Evolutionary conservation across 2,888 invertebrate species (phyloP), one percentile per base, ranked within the genome.

Genomic region (Sinopyrophorus schimmeli): DNA sequence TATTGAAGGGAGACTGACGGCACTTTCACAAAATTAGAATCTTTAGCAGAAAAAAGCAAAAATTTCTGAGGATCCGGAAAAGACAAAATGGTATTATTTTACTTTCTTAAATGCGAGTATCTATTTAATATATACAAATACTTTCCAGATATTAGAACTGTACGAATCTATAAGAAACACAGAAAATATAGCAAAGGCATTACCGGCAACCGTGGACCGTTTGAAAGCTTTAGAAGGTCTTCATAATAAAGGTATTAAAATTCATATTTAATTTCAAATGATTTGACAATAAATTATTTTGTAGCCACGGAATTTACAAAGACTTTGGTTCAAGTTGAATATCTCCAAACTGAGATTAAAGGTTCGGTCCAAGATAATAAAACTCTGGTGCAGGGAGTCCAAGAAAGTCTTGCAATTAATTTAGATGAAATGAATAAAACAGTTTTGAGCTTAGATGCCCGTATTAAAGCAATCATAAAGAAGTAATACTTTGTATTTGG

Each of bases 301-400:
- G n/a, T 74, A 93, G 94, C 93, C 47, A 84, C 88, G 58, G 89
- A 92, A 71, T 92, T 93, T 67, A 85, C 86, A 37, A 90, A 88
- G 73, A 87, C 92, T 0, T 75, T 95, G 34, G 82, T 86, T 0
- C 91, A 92, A 69, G 75, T 92, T 23, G 89, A 90, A 69, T 81
- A 84, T 1, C 76, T 87, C 12, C 90, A 92, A 68, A 79, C 81
- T 14, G 83, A 85, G 51, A 85, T 92, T 55, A 76, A 81, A 0
- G 76, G 80, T 3, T 83, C 83, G 6, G 80, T 92, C 5, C 82
- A 86, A n/a, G 86, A 86, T 67, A 91, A 91, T 70, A 87, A 88
- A 66, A 80, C 83, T 15, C 67, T 91, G 3, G 70, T 92, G 7
- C 84, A 87, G 66, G 86, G 87, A 0, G 86, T 92, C 0, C 88